A percentile compares a stretch with the other conserved stretches of the same genome.
Conservation (phyloP, 2,113 vertebrate genomes). For the Oncorhynchus clarkii region DNA sequence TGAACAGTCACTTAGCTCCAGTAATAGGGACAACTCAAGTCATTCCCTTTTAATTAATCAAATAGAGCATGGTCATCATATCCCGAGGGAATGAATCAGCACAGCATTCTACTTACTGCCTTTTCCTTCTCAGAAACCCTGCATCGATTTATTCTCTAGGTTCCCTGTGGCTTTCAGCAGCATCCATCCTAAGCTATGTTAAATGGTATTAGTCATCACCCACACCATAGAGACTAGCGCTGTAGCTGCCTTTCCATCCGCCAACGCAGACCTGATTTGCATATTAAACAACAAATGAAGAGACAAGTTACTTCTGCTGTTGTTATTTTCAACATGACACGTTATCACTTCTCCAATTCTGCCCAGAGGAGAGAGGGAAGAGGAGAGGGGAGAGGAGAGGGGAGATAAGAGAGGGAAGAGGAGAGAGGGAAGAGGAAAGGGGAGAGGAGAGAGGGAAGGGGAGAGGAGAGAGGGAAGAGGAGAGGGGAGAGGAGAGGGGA, state of each 20-base stretch:
- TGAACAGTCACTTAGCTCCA: too few relatives aligned
- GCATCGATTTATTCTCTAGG: background rate
- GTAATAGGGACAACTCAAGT: too few relatives aligned
- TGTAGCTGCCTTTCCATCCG: constrained; percentile 51
- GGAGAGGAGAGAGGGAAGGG: background rate
- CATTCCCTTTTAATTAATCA: too few relatives aligned
- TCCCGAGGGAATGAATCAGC: too few relatives aligned
- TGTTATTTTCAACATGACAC: constrained; percentile 30
- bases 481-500: too few relatives aligned
- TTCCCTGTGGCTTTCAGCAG: background rate
- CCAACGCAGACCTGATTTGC: constrained; percentile 55
- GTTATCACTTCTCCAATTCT: constrained; percentile 23
- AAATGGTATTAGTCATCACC: constrained; percentile 62
- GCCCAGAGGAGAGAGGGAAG: background rate
- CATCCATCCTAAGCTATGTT: constrained; percentile 30
- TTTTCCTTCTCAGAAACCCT: background rate
- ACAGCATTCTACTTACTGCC: too few relatives aligned
- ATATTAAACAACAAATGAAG: constrained; percentile 40
- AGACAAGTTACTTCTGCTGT: constrained; percentile 28
- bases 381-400: background rate
- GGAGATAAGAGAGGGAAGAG: too few relatives aligned
- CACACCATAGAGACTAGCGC: constrained; percentile 50
- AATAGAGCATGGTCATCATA: too few relatives aligned
- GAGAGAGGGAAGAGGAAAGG: too few relatives aligned
- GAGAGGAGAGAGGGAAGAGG: too few relatives aligned